Base-by-base conservation (phyloP, 1,140 invertebrate species). In the Panonychus citri region DNA sequence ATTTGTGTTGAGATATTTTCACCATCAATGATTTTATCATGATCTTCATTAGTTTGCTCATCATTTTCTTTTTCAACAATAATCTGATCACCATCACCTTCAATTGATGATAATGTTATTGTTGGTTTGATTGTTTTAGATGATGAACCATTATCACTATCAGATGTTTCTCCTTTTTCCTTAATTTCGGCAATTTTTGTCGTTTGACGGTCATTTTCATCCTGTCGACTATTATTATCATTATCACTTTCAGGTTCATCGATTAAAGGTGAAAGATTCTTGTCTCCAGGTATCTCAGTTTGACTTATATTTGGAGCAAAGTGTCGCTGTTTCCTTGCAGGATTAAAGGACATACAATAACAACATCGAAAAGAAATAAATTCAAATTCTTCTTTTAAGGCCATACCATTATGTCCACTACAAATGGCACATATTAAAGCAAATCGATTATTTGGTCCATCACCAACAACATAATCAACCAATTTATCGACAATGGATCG, bases 391-490 rank as follows among this genome's bases (percentile, higher is more conserved):
- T 97, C 91, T 66, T 81, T 79, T 7, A 94, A 74, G 19, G 90
- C 85, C 89, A 98, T 95, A 61, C 94, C 93, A 73, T 98, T 97
- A 67, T 97, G 93, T 13, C 80, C 80, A 57, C 76, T 76, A 68
- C 94, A 98, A 58, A 83, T 75, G 30, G 75, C 75, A 71, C 94
- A 98, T 66, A 98, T 91, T 52, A 98, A 75, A 39, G 90, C 93
- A 70, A 83, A 95, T 61, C 90, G 77, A 74, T 93, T 87, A 57
- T 80, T 79, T 51, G 91, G 89, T 25, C 90, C 91, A 74, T 98
- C 93, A 37, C 88, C 91, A 21, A 97, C 78, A 49, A 97, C 68
- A 68, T 85, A 93, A 67, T 98, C 93, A 21, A 96, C 78, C 57
- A 96, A 71, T 65, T 82, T 81, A 69, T 96, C 90, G 50, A 95